Base-by-base conservation (phyloP, 1,140 invertebrate genomes). In the Maconellicoccus hirsutus region DNA sequence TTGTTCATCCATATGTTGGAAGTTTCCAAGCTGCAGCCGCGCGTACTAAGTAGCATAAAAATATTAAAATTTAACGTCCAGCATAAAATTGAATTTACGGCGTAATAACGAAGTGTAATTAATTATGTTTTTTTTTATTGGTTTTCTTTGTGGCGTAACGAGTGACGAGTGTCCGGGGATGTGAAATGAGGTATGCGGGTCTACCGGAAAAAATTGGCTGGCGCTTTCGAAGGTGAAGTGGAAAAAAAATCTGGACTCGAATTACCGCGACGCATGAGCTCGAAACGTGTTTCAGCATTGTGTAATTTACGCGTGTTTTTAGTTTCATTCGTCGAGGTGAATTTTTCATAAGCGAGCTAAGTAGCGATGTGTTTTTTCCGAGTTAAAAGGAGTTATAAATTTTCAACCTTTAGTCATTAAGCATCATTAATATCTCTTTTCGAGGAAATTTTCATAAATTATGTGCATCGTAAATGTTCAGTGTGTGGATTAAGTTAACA, bases 381-480 rank as follows among this genome's bases (percentile, higher is more conserved):
- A 52, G 6, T 16, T 52, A 52, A 52, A 52, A 52, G 42, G 12
- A 52, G 42, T 19, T 52, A 52, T 52, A 52, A 52, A 52, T 52
- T 52, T 52, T 16, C 42, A 52, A 8, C 42, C 42, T 52, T 52
- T 52, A 16, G 42, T 16, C 16, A 52, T 52, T 52, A 52, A 52
- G 12, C 42, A 52, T 52, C 42, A 52, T 52, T 52, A 52, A 52
- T 52, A 52, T 52, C 42, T 52, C 12, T 19, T 52, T 52, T 52
- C 42, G 42, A 52, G 42, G 42, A 52, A 52, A 52, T 52, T 52
- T 52, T 52, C 42, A 52, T 52, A 52, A 52, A 52, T 52, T 52
- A 52, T 52, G 42, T 52, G 12, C 6, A 52, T 52, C 42, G 42
- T 52, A 52, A 52, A 52, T 52, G 42, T 52, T 52, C 6, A 2